Conservation (phyloP, 2,113 vertebrate genomes). For the Diadophis punctatus region DNA sequence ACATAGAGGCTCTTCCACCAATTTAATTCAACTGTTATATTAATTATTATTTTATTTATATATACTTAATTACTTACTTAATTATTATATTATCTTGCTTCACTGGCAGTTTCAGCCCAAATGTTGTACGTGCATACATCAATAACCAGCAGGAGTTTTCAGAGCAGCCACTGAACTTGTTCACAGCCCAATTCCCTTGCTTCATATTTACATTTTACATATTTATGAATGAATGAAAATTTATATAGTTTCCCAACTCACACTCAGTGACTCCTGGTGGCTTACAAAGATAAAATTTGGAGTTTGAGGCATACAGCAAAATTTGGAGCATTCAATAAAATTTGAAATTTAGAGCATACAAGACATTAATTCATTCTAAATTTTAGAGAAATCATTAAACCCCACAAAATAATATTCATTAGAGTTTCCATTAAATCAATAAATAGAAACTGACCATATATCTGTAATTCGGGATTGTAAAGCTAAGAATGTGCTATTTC, state of each 20-base stretch:
- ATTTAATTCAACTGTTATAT: background rate
- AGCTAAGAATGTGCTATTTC: background rate
- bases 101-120: background rate
- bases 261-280: background rate
- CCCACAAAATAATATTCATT: background rate
- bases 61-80: background rate
- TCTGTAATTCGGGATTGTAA: background rate
- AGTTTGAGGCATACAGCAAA: background rate
- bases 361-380: background rate
- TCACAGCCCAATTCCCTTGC: background rate
- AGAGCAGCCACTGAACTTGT: background rate
- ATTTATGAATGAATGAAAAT: background rate
- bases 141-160: background rate
- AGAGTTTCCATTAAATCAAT: background rate
- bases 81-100: background rate
- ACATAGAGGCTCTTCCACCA: background rate
- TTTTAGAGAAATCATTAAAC: background rate
- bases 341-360: background rate
- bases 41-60: background rate
- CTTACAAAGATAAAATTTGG: background rate
- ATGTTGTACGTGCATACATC: background rate
- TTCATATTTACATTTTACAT: background rate
- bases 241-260: background rate
- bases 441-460: background rate
- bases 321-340: background rate